Percentiles rank a stretch among this genome's conserved stretches.
Conservation (phyloP, 2,888 invertebrate species). For the Eupithecia inturbata region DNA sequence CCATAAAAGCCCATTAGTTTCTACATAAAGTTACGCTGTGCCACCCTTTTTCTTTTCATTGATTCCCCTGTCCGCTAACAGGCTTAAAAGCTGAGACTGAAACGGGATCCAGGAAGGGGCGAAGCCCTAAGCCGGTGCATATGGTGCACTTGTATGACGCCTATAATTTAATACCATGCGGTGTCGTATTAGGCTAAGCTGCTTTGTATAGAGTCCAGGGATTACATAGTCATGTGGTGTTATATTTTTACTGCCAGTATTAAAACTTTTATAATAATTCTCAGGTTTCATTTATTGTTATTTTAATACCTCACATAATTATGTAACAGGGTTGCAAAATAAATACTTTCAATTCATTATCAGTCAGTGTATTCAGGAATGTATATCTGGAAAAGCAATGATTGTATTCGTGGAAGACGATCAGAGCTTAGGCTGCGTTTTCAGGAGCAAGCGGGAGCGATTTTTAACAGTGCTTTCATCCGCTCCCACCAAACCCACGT, state of each 20-base stretch:
- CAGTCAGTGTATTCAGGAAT: not conserved
- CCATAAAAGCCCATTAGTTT: not conserved
- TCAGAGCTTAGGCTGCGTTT: not conserved
- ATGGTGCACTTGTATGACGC: slow-evolving; percentile 30
- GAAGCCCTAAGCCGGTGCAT: slow-evolving; percentile 33
- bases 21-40: not conserved
- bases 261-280: too few relatives aligned
- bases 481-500: too few relatives aligned
- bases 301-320: too few relatives aligned
- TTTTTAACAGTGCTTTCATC: too few relatives aligned
- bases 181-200: slow-evolving; percentile 21
- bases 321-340: too few relatives aligned
- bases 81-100: slow-evolving; percentile 36
- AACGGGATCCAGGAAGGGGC: slow-evolving; percentile 30
- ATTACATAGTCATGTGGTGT: not conserved
- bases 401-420: not conserved
- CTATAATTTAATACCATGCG: slow-evolving; percentile 24
- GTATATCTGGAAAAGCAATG: not conserved
- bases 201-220: slow-evolving; percentile 1
- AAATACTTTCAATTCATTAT: not conserved
- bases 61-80: slow-evolving; percentile 29
- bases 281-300: too few relatives aligned
- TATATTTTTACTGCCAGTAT: not conserved
- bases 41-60: slow-evolving; percentile 8
- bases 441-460: too few relatives aligned